Base-by-base conservation (phyloP, 2,113 vertebrate genomes). In the Rhinopithecus roxellana region DNA sequence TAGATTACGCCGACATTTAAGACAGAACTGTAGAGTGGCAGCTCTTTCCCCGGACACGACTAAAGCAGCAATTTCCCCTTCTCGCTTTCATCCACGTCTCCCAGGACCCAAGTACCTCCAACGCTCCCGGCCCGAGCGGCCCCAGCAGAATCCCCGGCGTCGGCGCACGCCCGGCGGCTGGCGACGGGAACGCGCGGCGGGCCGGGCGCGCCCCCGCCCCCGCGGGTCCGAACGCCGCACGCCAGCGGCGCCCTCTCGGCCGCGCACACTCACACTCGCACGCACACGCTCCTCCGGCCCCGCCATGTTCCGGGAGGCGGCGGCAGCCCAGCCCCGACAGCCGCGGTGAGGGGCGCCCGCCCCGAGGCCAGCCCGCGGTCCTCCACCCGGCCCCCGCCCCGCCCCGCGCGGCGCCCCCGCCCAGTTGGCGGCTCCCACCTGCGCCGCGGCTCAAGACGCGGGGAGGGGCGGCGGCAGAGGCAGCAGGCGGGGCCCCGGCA, bases 261-360 rank as follows among this genome's bases (percentile, higher is more conserved):
- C 84, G 75, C 93, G 83, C 89, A 93, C 61, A 64, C 61, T 64
- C 61, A 64, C 82, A 61, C 86, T 90, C 52, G 81, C 95, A 94
- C 94, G 93, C 95, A 75, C 87, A 85, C 93, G 86, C 88, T 92
- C 81, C 90, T 22, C 59, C 55, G 90, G 84, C 97, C 97, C 93
- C 97, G 97, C 97, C 97, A 98, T 98, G 94, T 98, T 98, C 95
- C 97, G 88, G 95, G 83, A 84, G 93, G 74, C 95, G 88, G 92
- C 94, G 30, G 80, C 61, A 87, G 83, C 67, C 89, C 75, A 50
- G 43, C 30, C 27, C 43, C 22, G 14, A 30, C 25, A 69, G 48
- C 45, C 27, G 57, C 61, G 45, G 70, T 17, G 0, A 43, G 25
- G 20, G 20, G 22, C 35, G 59, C 57, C 67, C 84, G 78, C 67